A percentile compares a stretch with the other conserved stretches of the same genome.
These are phyloP conservation scores for Chauna torquata DNA, from an alignment of 2,113 vertebrate genomes.

Conservation along the genomic window DNA sequence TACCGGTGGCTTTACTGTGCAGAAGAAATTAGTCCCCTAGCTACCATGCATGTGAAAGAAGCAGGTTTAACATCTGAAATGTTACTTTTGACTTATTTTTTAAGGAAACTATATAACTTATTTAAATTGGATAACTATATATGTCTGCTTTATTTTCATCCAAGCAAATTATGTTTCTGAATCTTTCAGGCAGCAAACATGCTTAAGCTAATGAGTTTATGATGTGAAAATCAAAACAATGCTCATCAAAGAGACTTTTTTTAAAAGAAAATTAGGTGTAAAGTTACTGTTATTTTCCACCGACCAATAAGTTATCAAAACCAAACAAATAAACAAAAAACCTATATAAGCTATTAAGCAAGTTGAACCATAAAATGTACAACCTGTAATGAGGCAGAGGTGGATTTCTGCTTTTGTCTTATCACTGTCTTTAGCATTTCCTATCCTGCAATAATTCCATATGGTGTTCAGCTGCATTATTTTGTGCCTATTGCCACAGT, in stretches of 20 bases:
- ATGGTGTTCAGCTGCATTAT: neutral
- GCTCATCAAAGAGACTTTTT: neutral
- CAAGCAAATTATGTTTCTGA: neutral
- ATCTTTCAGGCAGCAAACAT: neutral
- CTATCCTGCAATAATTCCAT: neutral
- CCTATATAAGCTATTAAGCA: neutral
- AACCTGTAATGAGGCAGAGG: neutral
- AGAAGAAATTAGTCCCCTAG: neutral
- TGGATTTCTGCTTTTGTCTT: neutral
- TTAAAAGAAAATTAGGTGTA: neutral
- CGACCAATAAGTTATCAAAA: neutral
- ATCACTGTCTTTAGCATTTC: neutral
- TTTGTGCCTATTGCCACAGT: neutral
- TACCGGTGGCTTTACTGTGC: neutral
- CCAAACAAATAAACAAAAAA: neutral
- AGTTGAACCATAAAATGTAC: neutral
- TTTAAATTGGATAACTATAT: neutral
- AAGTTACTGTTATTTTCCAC: neutral
- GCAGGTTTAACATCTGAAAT: neutral
- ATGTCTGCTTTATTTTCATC: neutral
- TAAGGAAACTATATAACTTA: neutral
- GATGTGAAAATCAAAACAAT: neutral
- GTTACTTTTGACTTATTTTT: neutral
- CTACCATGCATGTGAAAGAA: neutral
- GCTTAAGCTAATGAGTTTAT: neutral